Base-by-base conservation (phyloP, 2,888 invertebrate genomes). In the Parnassius apollo region DNA sequence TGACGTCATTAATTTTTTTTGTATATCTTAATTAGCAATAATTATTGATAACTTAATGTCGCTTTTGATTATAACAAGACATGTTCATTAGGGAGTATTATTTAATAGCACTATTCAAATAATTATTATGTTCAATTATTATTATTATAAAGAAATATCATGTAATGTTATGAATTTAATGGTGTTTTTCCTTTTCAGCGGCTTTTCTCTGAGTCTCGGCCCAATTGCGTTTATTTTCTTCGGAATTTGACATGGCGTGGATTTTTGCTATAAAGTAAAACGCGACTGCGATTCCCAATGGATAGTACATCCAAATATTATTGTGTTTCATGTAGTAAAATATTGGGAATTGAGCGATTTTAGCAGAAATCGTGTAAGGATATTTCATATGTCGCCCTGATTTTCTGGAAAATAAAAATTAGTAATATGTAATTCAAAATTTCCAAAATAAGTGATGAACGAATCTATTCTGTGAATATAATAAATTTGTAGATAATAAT, bases 311-410 rank as follows among this genome's bases (percentile, higher is more conserved):
- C 92, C 94, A 94, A 65, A 95, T 89, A 94, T 95, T 96, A 71
- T 95, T 94, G 71, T 96, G 94, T 73, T 94, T 93, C 71, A 94
- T 84, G 76, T 96, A 95, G 77, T 86, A 92, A 77, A 94, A 95
- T 67, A 92, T 91, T n/a, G 98, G 98, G 77, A 97, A 98, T 77
- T 96, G 96, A 9, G 94, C 95, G 7, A 97, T 72, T 88, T 97
- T 96, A 0, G 97, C 96, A 1, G 95, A 86, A 42, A 95, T 80
- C 0, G 97, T 97, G 82, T 97, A 97, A 0, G 98, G 97, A 82
- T 89, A 98, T 81, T 95, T 96, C 97, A 97, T 97, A 57, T 95
- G 95, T 64, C 95, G 93, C 61, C 93, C 93, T 60, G 91, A 87
- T 73, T 88, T 88, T 42, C 91, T 91, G 80, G 59, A 84, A 84